Evolutionary conservation across 2,113 vertebrate genomes (phyloP), one percentile per base, ranked within the genome.

Genomic region (Percopsis transmontana): DNA sequence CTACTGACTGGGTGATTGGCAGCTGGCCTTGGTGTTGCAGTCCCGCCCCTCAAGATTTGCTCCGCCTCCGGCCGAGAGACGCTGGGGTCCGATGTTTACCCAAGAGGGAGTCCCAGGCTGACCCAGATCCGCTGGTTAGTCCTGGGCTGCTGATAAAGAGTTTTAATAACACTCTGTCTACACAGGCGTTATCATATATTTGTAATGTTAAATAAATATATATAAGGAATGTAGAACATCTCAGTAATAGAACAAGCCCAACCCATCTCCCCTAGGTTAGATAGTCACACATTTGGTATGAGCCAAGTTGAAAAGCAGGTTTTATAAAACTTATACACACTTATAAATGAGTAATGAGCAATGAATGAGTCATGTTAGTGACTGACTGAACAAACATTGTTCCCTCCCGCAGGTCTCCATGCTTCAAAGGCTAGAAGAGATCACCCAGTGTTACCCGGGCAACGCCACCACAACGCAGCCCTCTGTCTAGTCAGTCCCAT

Each of bases 1-100:
- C 95, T 0, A 93, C 94, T 56, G 93, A 91, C 55, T 96, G 95
- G 95, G 95, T 96, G 16, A 94, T 93, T 88, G 94, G 95, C 76
- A 94, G 91, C 2, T 96, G 94, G 21, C 95, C 95, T 0, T 96
- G 95, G 95, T 84, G 85, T 0, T 87, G 91, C 55, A 90, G 80
- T 57, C 93, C 92, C 0, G 92, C 92, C 76, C 94, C 95, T 45
- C 94, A 95, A 0, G 94, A 95, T 62, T 95, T 96, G 38, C 91
- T 96, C 0, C 93, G 94, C 76, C 92, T 96, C n/a, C 77, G 95
- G 2, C 95, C 94, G 0, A 94, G 95, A 68, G 95, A 96, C 0
- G 93, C 95, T 4, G 94, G 95, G 27, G 95, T 95, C 0, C 93
- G 95, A 0, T 90, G 94, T 42, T 94, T 92, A 75, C 89, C 92